Conservation (phyloP, 2,113 vertebrate species). For the Brevimyrus niger region DNA sequence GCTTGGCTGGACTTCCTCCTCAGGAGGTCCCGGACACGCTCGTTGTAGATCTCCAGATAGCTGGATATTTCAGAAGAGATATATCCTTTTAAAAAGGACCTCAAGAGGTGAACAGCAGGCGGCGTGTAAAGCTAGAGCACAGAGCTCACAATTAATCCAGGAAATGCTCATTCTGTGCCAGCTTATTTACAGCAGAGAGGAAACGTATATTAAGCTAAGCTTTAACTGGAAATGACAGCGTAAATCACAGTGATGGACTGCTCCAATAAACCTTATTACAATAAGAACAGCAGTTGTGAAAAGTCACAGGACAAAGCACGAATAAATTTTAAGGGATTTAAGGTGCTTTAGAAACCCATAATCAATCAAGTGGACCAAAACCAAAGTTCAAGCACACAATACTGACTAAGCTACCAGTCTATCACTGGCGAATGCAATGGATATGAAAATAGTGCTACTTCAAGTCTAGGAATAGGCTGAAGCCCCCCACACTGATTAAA, state of each 20-base stretch:
- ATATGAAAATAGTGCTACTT: not conserved
- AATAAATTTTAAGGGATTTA: not conserved
- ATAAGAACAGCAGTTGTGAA: not conserved
- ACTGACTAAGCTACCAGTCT: not conserved
- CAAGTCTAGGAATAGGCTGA: not conserved
- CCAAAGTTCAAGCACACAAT: not conserved
- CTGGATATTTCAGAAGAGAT: conserved; percentile 50
- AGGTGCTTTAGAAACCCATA: not conserved
- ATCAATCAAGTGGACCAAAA: not conserved
- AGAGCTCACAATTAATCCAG: not conserved
- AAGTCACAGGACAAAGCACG: not conserved
- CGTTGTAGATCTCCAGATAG: conserved; percentile 97
- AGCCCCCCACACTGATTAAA: not conserved
- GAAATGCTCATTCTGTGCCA: not conserved
- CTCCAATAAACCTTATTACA: not conserved
- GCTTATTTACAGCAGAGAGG: not conserved
- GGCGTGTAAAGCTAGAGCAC: not conserved
- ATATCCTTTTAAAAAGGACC: not conserved
- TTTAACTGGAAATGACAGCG: not conserved
- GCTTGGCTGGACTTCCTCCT: conserved; percentile 87
- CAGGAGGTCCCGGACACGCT: conserved; percentile 86
- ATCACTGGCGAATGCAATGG: not conserved
- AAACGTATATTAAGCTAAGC: not conserved
- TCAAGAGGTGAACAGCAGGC: not conserved
- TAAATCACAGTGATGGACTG: not conserved